Base-by-base conservation (phyloP, 1,140 invertebrate genomes). In the Rhopalosiphum maidis region DNA sequence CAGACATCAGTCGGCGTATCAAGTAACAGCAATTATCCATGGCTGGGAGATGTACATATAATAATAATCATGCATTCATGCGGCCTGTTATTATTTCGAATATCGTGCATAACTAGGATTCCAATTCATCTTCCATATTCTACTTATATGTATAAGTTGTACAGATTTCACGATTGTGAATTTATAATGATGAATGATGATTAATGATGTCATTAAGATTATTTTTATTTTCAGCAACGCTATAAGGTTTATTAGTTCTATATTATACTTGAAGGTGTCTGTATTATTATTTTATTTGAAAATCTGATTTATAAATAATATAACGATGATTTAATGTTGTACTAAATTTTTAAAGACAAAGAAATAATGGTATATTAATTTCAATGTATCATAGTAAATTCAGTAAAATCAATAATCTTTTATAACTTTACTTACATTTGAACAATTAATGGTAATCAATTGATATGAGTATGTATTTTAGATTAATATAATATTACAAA, bases 11-110 rank as follows among this genome's bases (percentile, higher is more conserved):
- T 37, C 51, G 51, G 51, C 9, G 35, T 55, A 89, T 89, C 88
- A 55, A 89, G 51, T 89, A 89, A 89, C 88, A 41, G 2, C 48
- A 89, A 89, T 89, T 89, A 89, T 89, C 88, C 35, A 89, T 41
- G 35, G 51, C 35, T 89, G 25, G 35, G 22, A 89, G 48, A 55
- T 37, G 88, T 30, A 89, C 35, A 54, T 25, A 89, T 55, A 41
- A 55, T 55, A 89, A 89, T 89, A 46, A 86, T 86, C 83, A 41
- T 85, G 23, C 41, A 41, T 48, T 87, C 86, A 89, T 55, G n/a
- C 51, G 21, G 88, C 51, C 48, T 55, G 88, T 89, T 89, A 89
- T 89, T 55, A 89, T 89, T 89, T 89, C 51, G 88, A 89, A 89
- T 89, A 55, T 89, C 88, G 88, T 89, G 88, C 88, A 54, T 30